Evolutionary conservation across 2,113 vertebrate species (phyloP).

Genomic region (Anolis sagrei): DNA sequence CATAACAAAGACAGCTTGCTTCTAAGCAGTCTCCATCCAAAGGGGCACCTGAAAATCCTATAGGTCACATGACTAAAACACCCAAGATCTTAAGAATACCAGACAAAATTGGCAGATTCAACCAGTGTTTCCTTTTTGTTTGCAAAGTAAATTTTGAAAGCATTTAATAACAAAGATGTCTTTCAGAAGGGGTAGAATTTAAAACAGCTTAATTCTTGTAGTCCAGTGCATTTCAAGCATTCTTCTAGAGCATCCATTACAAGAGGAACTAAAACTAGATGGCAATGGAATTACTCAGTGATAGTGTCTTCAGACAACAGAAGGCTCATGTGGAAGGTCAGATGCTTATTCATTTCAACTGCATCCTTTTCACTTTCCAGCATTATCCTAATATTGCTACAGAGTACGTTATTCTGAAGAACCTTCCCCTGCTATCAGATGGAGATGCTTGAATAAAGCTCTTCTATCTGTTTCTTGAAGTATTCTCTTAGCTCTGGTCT

Average conservation of each 20-base stretch:
- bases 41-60: slow-evolving; percentile 12
- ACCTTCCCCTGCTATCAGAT: slow-evolving; percentile 80
- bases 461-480: slow-evolving; percentile 92
- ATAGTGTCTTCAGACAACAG: slow-evolving; percentile 62
- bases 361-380: slow-evolving; percentile 63
- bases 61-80: slow-evolving; percentile 58
- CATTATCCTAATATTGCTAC: slow-evolving; percentile 77
- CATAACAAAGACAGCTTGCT: slow-evolving; percentile 7
- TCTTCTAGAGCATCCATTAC: slow-evolving; percentile 62
- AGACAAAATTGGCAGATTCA: slow-evolving; percentile 63
- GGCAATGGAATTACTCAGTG: slow-evolving; percentile 68
- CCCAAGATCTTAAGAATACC: slow-evolving; percentile 60
- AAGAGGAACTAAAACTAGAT: slow-evolving; percentile 62
- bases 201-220: slow-evolving; percentile 59
- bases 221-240: slow-evolving; percentile 66
- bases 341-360: slow-evolving; percentile 66
- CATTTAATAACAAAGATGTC: slow-evolving; percentile 61
- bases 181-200: slow-evolving; percentile 57
- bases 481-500: slow-evolving; percentile 93
- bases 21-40: slow-evolving; percentile 14
- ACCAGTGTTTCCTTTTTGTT: slow-evolving; percentile 68
- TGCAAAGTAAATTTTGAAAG: slow-evolving; percentile 65
- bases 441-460: slow-evolving; percentile 90
- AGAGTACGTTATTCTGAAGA: slow-evolving; percentile 65
- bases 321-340: slow-evolving; percentile 71